A percentile compares a stretch with the other conserved stretches of the same genome.
These are phyloP conservation scores for Sebastes minor DNA, from an alignment of 2,797 vertebrate genomes.

Conservation along the genomic window DNA sequence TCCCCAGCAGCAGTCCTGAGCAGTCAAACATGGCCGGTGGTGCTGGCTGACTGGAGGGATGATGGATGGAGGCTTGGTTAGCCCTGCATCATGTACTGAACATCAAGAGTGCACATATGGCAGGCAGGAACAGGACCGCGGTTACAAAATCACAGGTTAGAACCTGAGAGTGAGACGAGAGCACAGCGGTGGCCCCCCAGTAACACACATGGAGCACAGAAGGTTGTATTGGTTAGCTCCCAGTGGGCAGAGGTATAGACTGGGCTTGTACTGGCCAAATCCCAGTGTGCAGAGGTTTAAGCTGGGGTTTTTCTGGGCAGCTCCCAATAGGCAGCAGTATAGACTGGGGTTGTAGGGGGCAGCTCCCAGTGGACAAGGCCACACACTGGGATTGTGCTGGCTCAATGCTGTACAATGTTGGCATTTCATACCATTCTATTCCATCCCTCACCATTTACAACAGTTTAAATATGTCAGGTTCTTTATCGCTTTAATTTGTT, in stretches of 20 bases:
- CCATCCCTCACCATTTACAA: neutral
- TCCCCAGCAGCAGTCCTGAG: constrained; percentile 54
- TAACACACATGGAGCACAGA: constrained; percentile 2
- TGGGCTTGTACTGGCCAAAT: constrained; percentile 27
- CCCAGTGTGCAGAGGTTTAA: constrained; percentile 26
- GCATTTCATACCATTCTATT: neutral
- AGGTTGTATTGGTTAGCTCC: constrained; percentile 20
- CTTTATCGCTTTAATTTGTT: neutral
- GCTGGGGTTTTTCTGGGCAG: constrained; percentile 2
- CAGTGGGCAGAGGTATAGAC: constrained; percentile 18
- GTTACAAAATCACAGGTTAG: constrained; percentile 17
- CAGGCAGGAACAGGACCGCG: constrained; percentile 10
- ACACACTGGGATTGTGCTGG: neutral
- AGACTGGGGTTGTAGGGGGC: neutral
- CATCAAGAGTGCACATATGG: constrained; percentile 36
- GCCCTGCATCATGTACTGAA: constrained; percentile 61
- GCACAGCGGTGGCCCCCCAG: neutral
- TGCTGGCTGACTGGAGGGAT: constrained; percentile 72
- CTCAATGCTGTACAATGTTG: neutral
- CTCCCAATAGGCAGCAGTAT: constrained; percentile 14
- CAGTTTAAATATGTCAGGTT: neutral
- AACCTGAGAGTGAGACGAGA: constrained; percentile 1
- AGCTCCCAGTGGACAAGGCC: neutral
- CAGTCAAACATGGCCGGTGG: constrained; percentile 68
- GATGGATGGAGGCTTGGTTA: constrained; percentile 73